These are phyloP conservation scores for Falco cherrug DNA, from an alignment of 2,797 vertebrate genomes.

Conservation along the genomic window DNA sequence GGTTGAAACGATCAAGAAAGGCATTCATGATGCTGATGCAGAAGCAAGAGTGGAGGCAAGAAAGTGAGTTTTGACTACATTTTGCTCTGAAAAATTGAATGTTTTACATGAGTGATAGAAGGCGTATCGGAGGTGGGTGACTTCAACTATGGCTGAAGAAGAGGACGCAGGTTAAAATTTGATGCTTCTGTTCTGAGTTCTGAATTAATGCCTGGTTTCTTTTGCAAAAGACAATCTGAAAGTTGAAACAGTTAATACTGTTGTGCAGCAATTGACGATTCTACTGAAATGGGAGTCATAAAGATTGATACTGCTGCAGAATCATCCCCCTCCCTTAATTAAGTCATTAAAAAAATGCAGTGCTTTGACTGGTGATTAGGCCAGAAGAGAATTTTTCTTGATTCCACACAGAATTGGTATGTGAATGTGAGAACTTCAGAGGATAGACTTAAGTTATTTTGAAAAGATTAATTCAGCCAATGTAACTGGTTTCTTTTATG, in stretches of 20 bases:
- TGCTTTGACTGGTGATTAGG: neutral
- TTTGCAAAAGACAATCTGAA: neutral
- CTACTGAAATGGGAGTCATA: neutral
- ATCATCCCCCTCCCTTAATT: neutral
- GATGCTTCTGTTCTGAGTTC: neutral
- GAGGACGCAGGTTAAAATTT: neutral
- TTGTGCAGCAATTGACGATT: neutral
- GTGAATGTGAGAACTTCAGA: neutral
- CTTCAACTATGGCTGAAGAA: neutral
- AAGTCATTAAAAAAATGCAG: neutral
- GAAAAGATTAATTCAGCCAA: neutral
- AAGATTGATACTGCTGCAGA: neutral
- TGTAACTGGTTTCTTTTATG: neutral
- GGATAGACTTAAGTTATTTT: neutral
- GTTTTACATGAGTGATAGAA: neutral
- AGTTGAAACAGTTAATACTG: neutral
- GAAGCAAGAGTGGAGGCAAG: conserved; percentile 96
- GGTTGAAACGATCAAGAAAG: conserved; percentile 97
- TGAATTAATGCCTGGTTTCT: neutral
- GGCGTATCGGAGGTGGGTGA: fast-evolving
- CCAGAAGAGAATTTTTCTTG: neutral
- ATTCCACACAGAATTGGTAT: neutral
- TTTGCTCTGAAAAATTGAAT: neutral
- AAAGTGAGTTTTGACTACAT: conserved; percentile 83
- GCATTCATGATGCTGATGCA: conserved; percentile 94